These are phyloP conservation scores for Eriocheir sinensis DNA, from an alignment of 1,140 invertebrate genomes.

Conservation along the genomic window DNA sequence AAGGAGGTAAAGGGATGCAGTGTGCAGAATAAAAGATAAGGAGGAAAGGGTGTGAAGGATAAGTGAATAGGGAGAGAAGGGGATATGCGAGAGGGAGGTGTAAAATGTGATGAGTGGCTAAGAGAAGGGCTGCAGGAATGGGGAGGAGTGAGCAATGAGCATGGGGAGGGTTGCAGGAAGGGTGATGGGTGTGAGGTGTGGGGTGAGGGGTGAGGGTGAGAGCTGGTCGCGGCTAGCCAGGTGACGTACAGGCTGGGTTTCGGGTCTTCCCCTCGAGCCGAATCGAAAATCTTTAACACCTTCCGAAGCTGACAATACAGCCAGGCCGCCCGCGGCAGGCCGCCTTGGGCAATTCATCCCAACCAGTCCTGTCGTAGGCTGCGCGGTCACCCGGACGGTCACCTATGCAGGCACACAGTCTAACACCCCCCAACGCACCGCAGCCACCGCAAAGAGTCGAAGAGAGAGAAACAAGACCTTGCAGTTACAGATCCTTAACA, in stretches of 20 bases:
- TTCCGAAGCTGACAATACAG: not conserved
- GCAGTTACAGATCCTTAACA: too few species aligned
- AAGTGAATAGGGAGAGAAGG: too few species aligned
- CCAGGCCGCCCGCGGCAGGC: not conserved
- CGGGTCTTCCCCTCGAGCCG: not conserved
- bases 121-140: too few species aligned
- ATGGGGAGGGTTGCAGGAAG: too few species aligned
- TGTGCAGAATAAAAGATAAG: too few species aligned
- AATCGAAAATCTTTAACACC: conserved; percentile 3
- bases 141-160: too few species aligned
- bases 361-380: not conserved
- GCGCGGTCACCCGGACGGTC: not conserved
- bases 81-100: too few species aligned
- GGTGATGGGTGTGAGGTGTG: not conserved
- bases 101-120: too few species aligned
- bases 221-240: not conserved
- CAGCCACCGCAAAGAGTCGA: too few species aligned
- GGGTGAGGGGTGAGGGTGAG: too few species aligned
- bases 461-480: too few species aligned
- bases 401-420: not conserved
- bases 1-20: not conserved
- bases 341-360: not conserved
- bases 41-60: too few species aligned
- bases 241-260: not conserved
- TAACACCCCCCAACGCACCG: not conserved